Base-by-base conservation (phyloP, 2,797 vertebrate species). In the Muscicapa comitata region DNA sequence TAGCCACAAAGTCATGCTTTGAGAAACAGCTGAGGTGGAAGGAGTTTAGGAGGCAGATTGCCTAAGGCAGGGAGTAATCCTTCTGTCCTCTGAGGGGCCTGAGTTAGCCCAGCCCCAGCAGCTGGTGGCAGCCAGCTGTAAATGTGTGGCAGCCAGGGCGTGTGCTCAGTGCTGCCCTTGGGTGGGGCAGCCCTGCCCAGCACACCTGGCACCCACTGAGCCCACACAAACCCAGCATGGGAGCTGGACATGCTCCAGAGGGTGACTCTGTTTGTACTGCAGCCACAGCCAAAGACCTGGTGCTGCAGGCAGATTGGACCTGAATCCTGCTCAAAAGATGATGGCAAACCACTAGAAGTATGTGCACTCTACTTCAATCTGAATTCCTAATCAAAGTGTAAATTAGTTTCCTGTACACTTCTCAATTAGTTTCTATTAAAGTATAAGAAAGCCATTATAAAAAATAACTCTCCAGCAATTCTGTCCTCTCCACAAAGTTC, bases 81-180 rank as follows among this genome's bases (percentile, higher is more conserved):
- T 91, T 66, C 21, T 15, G 2, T 57, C 18, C 21, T 68, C 17
- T 28, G 43, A 51, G 31, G 12, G 7, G 13, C 25, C 23, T 21
- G n/a, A 28, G 18, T 31, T 3, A 33, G 42, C 51, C 51, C 51
- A 67, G 61, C 33, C 61, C 12, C 4, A 1, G 50, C 51, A 67
- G 62, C 61, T 47, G 51, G 51, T 40, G 51, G 19, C 53, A 67
- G 62, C 62, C 76, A 47, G 75, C 61, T 72, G 70, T 62, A 43
- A 58, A 11, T 0, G 0, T 18, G 38, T 4, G 40, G 9, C 26
- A 75, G 33, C 58, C 8, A 0, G 13, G 0, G 0, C 0, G 12
- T 15, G 38, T 17, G 43, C 26, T 7, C 35, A 55, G 43, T 2
- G 21, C 21, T 79, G 53, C 29, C 18, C 3, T 8, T 8, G 19